Evolutionary conservation across 2,888 invertebrate species (phyloP).

Genomic region (Heliconius cydno): DNA sequence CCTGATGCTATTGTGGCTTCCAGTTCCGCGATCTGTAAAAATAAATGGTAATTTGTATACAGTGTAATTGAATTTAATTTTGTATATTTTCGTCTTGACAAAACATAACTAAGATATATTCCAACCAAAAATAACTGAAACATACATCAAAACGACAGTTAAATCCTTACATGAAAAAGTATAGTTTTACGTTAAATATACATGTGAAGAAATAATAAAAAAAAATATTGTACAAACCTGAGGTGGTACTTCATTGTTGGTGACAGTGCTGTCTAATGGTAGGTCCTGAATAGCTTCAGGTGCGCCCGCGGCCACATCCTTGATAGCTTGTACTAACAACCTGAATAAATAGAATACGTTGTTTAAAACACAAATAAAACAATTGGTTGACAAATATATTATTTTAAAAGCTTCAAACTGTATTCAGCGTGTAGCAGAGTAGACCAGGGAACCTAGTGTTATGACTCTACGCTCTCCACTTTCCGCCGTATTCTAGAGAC

Average conservation of each 20-base stretch:
- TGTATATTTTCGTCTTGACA: no score
- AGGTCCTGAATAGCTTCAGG: slow-evolving; percentile 70
- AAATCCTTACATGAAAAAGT: no score
- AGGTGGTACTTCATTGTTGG: slow-evolving; percentile 66
- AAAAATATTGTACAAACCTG: slow-evolving; percentile 61
- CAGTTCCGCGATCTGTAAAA: slow-evolving; percentile 72
- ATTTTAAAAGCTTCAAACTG: no score
- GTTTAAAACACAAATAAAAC: neutral
- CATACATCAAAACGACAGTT: no score
- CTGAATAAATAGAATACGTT: slow-evolving; percentile 54
- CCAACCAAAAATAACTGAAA: neutral
- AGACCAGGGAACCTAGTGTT: no score
- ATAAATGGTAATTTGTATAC: no score
- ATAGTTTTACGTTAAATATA: neutral
- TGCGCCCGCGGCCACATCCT: slow-evolving; percentile 66
- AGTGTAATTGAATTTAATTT: no score
- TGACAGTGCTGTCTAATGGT: slow-evolving; percentile 64
- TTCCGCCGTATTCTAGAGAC: no score
- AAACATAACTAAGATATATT: neutral
- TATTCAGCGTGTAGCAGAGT: no score
- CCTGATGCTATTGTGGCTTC: slow-evolving; percentile 83
- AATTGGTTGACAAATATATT: no score
- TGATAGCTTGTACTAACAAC: slow-evolving; percentile 68
- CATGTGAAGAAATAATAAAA: neutral
- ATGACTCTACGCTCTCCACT: no score